Conservation (phyloP, 2,888 invertebrate species). For the Disparrhopalites patrizii region DNA sequence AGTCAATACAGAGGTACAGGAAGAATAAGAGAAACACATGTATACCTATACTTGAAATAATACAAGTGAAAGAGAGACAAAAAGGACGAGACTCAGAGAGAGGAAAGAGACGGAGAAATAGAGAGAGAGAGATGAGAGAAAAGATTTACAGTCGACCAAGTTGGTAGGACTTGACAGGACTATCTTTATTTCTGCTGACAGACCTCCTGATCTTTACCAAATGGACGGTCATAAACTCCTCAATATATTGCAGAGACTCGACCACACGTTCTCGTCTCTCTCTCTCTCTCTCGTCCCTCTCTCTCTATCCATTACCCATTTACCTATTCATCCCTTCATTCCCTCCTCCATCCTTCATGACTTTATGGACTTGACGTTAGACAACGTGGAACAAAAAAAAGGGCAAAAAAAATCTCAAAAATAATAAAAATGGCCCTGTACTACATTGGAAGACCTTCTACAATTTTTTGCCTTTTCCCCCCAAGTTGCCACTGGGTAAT, state of each 20-base stretch:
- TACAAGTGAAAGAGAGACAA: too few species aligned
- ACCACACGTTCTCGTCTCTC: slow-evolving; percentile 21
- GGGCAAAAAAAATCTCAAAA: slow-evolving; percentile 5
- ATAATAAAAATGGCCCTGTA: background rate
- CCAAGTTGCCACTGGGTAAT: slow-evolving; percentile 10
- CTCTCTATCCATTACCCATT: background rate
- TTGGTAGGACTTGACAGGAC: background rate
- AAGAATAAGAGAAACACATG: too few species aligned
- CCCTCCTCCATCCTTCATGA: background rate
- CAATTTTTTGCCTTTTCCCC: too few species aligned
- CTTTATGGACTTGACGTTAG: background rate
- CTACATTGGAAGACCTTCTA: too few species aligned
- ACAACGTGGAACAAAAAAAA: slow-evolving; percentile 18
- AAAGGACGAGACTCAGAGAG: too few species aligned
- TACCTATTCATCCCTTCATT: background rate
- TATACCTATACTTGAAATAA: too few species aligned
- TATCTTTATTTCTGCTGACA: slow-evolving; percentile 1
- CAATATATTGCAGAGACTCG: background rate
- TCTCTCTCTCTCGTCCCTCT: background rate
- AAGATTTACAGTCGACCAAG: background rate
- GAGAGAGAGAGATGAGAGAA: too few species aligned
- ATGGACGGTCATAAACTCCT: slow-evolving; percentile 3
- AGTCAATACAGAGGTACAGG: too few species aligned
- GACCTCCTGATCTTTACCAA: slow-evolving; percentile 1
- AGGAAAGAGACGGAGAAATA: too few species aligned